Evolutionary conservation across 2,113 vertebrate species (phyloP).

Genomic region (Petroica traversi): DNA sequence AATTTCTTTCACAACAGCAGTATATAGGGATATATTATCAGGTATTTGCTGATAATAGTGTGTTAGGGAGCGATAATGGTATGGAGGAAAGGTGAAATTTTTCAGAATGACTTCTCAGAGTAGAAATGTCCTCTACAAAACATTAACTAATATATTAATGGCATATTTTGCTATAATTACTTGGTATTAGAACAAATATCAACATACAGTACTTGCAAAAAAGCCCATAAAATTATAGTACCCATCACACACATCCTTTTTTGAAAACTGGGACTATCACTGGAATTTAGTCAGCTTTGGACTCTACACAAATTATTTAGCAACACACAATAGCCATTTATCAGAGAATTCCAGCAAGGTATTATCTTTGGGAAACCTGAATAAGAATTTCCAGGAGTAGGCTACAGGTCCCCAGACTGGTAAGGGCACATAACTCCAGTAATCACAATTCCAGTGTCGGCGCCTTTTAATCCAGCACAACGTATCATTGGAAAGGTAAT

Average conservation of each 20-base stretch:
- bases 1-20: background rate
- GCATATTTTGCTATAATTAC: background rate
- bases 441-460: background rate
- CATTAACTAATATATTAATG: background rate
- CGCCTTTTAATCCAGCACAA: background rate
- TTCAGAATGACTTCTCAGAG: background rate
- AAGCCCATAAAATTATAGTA: background rate
- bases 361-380: background rate
- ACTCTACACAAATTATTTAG: background rate
- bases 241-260: background rate
- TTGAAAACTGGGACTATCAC: background rate
- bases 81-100: slow-evolving; percentile 11
- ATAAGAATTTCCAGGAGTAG: background rate
- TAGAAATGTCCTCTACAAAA: background rate
- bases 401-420: background rate
- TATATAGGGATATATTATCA: slow-evolving; percentile 7
- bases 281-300: background rate
- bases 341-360: background rate
- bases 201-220: background rate
- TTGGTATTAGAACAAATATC: background rate
- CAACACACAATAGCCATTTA: background rate
- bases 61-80: background rate
- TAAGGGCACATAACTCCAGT: background rate
- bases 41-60: slow-evolving; percentile 3
- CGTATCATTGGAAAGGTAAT: background rate